phyloP scores from a whole-genome alignment of 2,113 vertebrate species.

The Sinocyclocheilus grahami region DNA sequence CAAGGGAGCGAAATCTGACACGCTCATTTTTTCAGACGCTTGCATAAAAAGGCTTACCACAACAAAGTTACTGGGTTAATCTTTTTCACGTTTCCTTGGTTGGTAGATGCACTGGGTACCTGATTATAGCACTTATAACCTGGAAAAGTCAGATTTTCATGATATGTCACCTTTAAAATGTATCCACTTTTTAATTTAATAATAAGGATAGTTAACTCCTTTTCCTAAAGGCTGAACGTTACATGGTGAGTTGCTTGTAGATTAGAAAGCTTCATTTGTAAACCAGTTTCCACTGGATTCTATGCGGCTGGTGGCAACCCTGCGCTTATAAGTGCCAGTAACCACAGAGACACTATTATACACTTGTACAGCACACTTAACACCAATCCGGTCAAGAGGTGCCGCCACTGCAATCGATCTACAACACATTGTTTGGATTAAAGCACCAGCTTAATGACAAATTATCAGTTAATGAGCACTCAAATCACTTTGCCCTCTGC shows the following conservation, averaged over 20 bases:
- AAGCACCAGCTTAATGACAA: slow-evolving; percentile 14
- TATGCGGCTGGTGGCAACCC: background rate
- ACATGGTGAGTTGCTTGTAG: background rate
- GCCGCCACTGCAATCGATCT: slow-evolving; percentile 18
- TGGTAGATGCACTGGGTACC: too few relatives aligned
- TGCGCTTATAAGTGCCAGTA: background rate
- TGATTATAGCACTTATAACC: too few relatives aligned
- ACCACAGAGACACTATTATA: slow-evolving; percentile 5
- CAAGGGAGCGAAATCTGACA: too few relatives aligned
- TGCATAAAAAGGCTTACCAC: too few relatives aligned
- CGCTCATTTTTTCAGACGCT: too few relatives aligned
- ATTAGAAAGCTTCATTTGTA: background rate
- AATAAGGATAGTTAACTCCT: too few relatives aligned
- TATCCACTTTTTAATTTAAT: too few relatives aligned
- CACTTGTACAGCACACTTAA: slow-evolving; percentile 17
- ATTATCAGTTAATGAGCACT: slow-evolving; percentile 31
- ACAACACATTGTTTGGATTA: slow-evolving; percentile 1
- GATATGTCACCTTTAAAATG: too few relatives aligned
- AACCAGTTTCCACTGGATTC: background rate
- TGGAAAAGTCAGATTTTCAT: too few relatives aligned
- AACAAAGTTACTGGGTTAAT: too few relatives aligned
- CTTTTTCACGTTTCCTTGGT: too few relatives aligned
- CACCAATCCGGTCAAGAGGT: slow-evolving; percentile 31
- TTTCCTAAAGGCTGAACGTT: background rate
- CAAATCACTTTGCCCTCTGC: slow-evolving; percentile 19